Conservation (phyloP, 2,797 vertebrate species). For the Antennarius maculatus region DNA sequence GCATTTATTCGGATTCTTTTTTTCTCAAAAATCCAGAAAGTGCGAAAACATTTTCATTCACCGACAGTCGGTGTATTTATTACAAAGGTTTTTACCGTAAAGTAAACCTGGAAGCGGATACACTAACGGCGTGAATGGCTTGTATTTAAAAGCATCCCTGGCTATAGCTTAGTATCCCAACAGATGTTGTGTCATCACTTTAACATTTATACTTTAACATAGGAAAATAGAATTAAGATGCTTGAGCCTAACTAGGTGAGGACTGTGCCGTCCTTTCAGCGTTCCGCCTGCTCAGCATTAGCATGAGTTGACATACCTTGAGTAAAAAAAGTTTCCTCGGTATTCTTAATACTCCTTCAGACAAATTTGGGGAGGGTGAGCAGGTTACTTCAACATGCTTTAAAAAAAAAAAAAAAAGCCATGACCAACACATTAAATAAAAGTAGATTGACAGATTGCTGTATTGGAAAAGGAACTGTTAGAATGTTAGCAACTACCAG, state of each 20-base stretch:
- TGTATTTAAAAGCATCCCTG: background rate
- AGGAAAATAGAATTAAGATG: background rate
- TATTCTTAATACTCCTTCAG: background rate
- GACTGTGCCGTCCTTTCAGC: background rate
- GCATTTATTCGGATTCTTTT: too few species aligned
- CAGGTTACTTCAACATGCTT: slow-evolving; percentile 25
- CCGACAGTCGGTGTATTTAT: background rate
- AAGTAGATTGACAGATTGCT: slow-evolving; percentile 8
- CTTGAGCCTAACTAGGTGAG: background rate
- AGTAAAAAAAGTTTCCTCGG: too few species aligned
- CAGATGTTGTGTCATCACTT: background rate
- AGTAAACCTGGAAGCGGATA: background rate
- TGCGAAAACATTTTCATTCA: background rate
- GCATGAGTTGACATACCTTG: too few species aligned
- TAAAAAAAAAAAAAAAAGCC: slow-evolving; percentile 2
- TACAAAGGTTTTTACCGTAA: slow-evolving; percentile 1
- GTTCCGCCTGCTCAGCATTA: too few species aligned
- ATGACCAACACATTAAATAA: slow-evolving; percentile 41
- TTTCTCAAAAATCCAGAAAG: too few species aligned
- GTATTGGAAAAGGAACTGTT: background rate
- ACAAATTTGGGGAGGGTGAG: slow-evolving; percentile 51
- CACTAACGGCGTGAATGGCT: too few species aligned
- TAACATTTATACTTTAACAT: background rate
- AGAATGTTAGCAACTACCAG: slow-evolving; percentile 6
- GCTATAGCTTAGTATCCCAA: background rate